Conservation (phyloP, 2,888 invertebrate genomes). For the Timema cristinae region DNA sequence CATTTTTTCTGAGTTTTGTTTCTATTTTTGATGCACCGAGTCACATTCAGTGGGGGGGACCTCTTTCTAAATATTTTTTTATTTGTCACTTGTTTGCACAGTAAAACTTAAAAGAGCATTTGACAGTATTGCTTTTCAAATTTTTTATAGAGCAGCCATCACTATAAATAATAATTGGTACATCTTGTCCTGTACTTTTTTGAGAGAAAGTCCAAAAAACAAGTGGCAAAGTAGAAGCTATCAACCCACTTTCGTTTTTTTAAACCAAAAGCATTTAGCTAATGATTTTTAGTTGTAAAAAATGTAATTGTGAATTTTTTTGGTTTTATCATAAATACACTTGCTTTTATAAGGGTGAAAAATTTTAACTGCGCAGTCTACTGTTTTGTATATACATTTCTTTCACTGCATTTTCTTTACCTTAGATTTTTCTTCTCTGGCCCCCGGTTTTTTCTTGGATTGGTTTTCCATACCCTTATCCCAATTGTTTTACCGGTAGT, state of each 20-base stretch:
- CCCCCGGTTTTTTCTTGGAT: not conserved
- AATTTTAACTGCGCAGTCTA: not conserved
- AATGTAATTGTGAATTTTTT: not conserved
- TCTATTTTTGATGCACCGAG: too few species aligned
- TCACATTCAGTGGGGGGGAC: too few species aligned
- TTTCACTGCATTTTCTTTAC: not conserved
- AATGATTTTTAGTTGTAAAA: not conserved
- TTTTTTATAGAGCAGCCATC: too few species aligned
- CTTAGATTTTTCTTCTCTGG: not conserved
- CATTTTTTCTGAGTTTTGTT: too few species aligned
- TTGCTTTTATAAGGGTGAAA: not conserved
- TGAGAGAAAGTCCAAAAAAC: not conserved
- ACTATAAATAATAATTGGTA: conserved; percentile 6
- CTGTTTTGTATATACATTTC: not conserved
- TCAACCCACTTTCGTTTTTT: not conserved
- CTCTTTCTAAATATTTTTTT: too few species aligned
- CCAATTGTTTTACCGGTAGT: too few species aligned
- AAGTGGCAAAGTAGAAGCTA: conserved; percentile 2
- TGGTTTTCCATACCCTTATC: too few species aligned
- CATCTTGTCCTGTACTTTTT: not conserved
- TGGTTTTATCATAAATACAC: not conserved
- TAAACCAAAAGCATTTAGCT: not conserved
- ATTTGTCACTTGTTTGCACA: too few species aligned
- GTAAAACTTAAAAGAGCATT: too few species aligned
- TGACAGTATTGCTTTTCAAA: too few species aligned